Evolutionary conservation across 2,113 vertebrate genomes (phyloP), one percentile per base, ranked within the genome.

Genomic region (Poeciliopsis retropinna): DNA sequence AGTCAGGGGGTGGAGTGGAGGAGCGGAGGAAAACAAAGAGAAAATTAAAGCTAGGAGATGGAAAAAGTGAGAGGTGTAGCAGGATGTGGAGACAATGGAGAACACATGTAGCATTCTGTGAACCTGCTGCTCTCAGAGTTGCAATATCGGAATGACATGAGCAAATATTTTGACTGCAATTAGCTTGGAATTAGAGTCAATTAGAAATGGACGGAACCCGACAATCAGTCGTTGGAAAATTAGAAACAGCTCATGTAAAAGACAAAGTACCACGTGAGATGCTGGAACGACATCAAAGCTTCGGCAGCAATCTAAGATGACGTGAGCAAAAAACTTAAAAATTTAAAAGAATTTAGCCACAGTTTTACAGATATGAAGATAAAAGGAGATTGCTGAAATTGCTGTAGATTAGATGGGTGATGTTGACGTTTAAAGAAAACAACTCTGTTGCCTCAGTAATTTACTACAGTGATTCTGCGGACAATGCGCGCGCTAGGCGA

Each of bases 151-250:
- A 80, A 70, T 91, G 93, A 94, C 90, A 91, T 86, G 87, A 79
- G 74, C 74, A 93, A 94, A 94, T 93, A 93, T 94, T 95, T 93
- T 93, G 91, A 94, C 92, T 92, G 89, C 81, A 85, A 87, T 92
- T 94, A 93, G 93, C 89, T 68, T 27, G 84, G 86, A 88, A 92
- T 94, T 94, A 94, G 70, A 87, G 78, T 75, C 90, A 91, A 93
- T 94, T 93, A 93, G 92, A 92, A 87, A 25, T 17, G 90, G 87
- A 89, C 91, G 84, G 79, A 78, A 81, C 76, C 64, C 67, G 2
- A 66, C 89, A 86, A 94, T 94, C 90, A 93, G 87, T 93, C 86
- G 3, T 10, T 8, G 89, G 60, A 22, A 74, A 93, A 93, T 92
- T 78, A 83, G 85, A 94, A 94, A 87, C 92, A 93, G 92, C 77